Percentiles rank a stretch among this genome's conserved stretches.
These are phyloP conservation scores for Cynoglossus semilaevis DNA, from an alignment of 2,113 vertebrate species.

Conservation along the genomic window DNA sequence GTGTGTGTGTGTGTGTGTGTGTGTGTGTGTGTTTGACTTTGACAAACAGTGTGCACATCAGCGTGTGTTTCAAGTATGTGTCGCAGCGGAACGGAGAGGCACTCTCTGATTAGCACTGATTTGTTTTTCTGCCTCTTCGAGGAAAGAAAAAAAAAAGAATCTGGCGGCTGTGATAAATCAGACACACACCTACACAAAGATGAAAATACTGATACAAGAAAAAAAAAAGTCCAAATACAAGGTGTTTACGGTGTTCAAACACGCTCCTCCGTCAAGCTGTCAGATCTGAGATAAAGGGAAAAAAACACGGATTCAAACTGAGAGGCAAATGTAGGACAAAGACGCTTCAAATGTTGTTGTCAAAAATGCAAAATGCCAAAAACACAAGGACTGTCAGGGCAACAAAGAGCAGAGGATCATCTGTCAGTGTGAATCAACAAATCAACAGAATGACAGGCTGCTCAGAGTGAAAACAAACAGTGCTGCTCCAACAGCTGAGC, in stretches of 20 bases:
- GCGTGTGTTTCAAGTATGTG: constrained; percentile 19
- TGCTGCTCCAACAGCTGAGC: too few relatives aligned
- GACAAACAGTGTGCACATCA: not conserved
- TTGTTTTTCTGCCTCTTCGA: constrained; percentile 50
- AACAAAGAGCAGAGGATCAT: not conserved
- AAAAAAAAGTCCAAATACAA: constrained; percentile 45
- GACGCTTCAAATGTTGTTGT: constrained; percentile 32
- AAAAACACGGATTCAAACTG: constrained; percentile 32
- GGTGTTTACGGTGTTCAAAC: constrained; percentile 42
- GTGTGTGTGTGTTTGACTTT: not conserved
- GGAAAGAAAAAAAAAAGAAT: constrained; percentile 43
- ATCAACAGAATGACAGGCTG: too few relatives aligned
- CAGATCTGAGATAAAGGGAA: constrained; percentile 30
- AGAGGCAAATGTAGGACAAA: constrained; percentile 56
- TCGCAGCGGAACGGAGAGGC: constrained; percentile 38
- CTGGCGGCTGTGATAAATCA: constrained; percentile 6
- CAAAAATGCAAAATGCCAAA: constrained; percentile 17
- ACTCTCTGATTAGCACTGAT: constrained; percentile 55
- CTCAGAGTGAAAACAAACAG: too few relatives aligned
- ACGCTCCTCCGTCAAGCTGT: constrained; percentile 49
- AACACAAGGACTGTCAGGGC: not conserved
- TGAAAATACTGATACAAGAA: constrained; percentile 14
- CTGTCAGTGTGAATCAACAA: too few relatives aligned
- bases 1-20: not conserved
- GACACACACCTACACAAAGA: constrained; percentile 8